Evolutionary conservation across 2,888 invertebrate genomes (phyloP).

Genomic region (Aphelenchoides bicaudatus): DNA sequence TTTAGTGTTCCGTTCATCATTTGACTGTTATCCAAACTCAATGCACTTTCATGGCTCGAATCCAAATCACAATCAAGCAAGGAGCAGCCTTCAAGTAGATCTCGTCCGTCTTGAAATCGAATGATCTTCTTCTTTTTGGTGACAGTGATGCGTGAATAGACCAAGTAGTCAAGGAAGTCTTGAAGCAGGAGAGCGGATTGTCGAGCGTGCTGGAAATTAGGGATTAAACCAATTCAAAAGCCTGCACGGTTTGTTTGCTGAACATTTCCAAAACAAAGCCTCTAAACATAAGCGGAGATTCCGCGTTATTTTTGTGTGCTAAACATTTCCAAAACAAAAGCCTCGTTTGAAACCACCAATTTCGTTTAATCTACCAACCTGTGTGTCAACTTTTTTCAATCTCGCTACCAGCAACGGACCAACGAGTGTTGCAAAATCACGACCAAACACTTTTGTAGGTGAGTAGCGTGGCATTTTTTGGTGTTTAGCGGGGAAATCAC

Average conservation of each 20-base stretch:
- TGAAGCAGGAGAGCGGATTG: not conserved
- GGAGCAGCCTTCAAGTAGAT: not conserved
- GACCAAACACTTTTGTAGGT: slow-evolving; percentile 8
- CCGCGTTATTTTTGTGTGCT: no score
- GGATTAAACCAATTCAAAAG: not conserved
- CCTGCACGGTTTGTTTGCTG: not conserved
- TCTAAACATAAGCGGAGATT: no score
- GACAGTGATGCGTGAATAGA: not conserved
- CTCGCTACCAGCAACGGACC: slow-evolving; percentile 8
- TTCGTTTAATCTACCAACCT: not conserved
- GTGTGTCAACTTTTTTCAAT: not conserved
- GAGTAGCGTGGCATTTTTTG: slow-evolving; percentile 1
- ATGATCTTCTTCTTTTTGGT: not conserved
- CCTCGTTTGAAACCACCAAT: no score
- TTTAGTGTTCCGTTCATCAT: no score
- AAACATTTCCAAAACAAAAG: no score
- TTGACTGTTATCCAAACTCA: no score
- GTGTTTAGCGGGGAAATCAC: slow-evolving; percentile 6
- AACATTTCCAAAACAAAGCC: no score
- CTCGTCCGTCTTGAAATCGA: not conserved
- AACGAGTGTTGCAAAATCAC: slow-evolving; percentile 4
- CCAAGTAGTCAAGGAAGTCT: slow-evolving; percentile 12
- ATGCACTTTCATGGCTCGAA: not conserved
- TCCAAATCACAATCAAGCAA: not conserved
- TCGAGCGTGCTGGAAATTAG: not conserved